Evolutionary conservation across 2,797 vertebrate species (phyloP), one percentile per base, ranked within the genome.

Genomic region (Tapirus indicus): DNA sequence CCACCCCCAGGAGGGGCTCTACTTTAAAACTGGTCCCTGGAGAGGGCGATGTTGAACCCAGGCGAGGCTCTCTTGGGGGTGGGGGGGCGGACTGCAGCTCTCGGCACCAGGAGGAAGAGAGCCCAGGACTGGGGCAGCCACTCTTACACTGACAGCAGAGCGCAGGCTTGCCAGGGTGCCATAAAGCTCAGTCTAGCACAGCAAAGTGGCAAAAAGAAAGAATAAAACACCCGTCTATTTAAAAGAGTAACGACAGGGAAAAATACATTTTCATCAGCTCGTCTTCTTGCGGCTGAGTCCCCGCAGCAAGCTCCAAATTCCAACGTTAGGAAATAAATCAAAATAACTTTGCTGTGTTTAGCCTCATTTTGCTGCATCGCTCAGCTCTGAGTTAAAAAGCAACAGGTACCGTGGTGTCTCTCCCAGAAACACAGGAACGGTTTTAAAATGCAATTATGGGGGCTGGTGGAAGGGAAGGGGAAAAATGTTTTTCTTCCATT

Each of bases 211-310:
- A 96, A 94, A 88, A 85, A 92, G 93, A 89, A 97, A 92, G 95
- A 94, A 93, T 88, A 94, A 97, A 97, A 86, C 77, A 84, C 58
- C 86, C 94, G 25, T 97, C 94, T 96, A 96, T 96, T 96, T 97
- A 94, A 97, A 97, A 96, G 94, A 93, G 95, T 94, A 88, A 98
- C 83, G 91, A 97, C 84, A 84, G 96, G 93, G 96, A 98, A 97
- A 97, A 97, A 97, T 96, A 96, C 96, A 97, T 97, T 98, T 98
- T 98, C 96, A 97, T 97, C 97, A 97, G 96, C 95, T 97, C 82
- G 47, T 97, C 96, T 97, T 97, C 97, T 97, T n/a, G 27, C 11
- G 54, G 97, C 97, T 94, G 94, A 97, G 91, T 96, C 96, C 95
- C 90, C 3, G 27, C 90, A 94, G 90, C 89, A 96, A 96, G 97